Evolutionary conservation across 2,797 vertebrate genomes (phyloP), one percentile per base, ranked within the genome.

Genomic region (Malurus leucopterus): DNA sequence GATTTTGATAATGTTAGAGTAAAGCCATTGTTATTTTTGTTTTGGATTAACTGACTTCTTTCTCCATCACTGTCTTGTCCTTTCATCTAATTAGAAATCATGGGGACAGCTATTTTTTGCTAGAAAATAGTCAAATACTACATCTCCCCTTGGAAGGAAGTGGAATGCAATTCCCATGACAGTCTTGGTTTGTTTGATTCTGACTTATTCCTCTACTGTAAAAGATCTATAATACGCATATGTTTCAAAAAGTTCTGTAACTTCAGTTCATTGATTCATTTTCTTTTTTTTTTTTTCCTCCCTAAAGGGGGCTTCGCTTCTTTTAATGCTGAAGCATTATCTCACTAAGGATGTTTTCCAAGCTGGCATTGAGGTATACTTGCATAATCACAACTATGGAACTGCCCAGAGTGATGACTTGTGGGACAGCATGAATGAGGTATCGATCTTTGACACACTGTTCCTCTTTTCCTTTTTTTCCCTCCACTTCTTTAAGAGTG

Each of bases 341-440:
- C 96, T 99, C 34, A 95, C 95, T n/a, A 96, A 97, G 43, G 97
- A 98, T 16, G 93, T 98, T 85, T 99, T 99, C 95, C 98, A 94
- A 91, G 98, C 98, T 88, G 98, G 98, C 27, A 84, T 99, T 84
- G 96, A 97, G 84, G 81, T 97, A 24, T 99, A 99, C 91, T 96
- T 99, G 30, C 96, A 93, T 40, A 96, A 97, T 84, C 98, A 98
- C 88, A 97, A 90, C 19, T 98, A 97, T 32, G 86, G 69, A 74
- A 98, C 98, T 86, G 98, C 98, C 8, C 96, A 94, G 74, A 99
- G 97, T 11, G 95, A 98, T 40, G 97, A 98, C 86, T 96, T 99
- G 29, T 99, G 99, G 99, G 98, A 98, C 94, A 98, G 98, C 93
- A 97, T 99, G 86, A 98, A 98, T 76, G 95, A 98, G 98, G 99